Conservation (phyloP, 2,113 vertebrate genomes). For the Colossoma macropomum region DNA sequence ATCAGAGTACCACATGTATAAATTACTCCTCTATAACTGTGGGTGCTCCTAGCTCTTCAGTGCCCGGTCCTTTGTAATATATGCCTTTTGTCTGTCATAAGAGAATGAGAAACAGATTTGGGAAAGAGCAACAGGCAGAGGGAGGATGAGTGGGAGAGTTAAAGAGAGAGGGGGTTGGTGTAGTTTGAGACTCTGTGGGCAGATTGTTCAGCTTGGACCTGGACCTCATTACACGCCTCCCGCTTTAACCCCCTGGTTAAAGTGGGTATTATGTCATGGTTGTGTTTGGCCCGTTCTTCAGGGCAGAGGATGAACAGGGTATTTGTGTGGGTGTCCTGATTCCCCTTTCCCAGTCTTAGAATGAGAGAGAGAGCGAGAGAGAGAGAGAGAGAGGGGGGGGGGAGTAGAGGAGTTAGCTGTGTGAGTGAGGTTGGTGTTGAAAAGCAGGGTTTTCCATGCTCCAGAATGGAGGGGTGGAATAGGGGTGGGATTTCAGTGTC, state of each 20-base stretch:
- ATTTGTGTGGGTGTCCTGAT: conserved; percentile 15
- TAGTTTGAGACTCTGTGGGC: not conserved
- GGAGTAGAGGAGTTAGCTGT: not conserved
- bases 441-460: conserved; percentile 3
- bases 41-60: not conserved
- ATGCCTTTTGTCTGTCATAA: not conserved
- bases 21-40: not conserved
- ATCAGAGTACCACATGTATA: not conserved
- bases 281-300: conserved; percentile 26
- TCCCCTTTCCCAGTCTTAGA: not conserved
- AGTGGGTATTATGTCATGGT: conserved; percentile 26
- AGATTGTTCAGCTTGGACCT: conserved; percentile 6
- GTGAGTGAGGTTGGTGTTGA: not conserved
- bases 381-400: not conserved
- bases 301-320: not conserved
- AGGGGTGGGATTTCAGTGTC: conserved; percentile 32
- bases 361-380: not conserved
- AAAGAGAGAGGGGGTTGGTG: not conserved
- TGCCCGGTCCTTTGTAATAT: not conserved
- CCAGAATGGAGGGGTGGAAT: not conserved
- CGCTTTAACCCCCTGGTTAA: conserved; percentile 1
- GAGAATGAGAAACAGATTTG: not conserved
- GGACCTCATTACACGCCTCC: conserved; percentile 21
- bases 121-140: conserved; percentile 1
- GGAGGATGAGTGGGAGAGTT: not conserved